Evolutionary conservation across 2,888 invertebrate species (phyloP).

Genomic region (Esperia sulphurella): DNA sequence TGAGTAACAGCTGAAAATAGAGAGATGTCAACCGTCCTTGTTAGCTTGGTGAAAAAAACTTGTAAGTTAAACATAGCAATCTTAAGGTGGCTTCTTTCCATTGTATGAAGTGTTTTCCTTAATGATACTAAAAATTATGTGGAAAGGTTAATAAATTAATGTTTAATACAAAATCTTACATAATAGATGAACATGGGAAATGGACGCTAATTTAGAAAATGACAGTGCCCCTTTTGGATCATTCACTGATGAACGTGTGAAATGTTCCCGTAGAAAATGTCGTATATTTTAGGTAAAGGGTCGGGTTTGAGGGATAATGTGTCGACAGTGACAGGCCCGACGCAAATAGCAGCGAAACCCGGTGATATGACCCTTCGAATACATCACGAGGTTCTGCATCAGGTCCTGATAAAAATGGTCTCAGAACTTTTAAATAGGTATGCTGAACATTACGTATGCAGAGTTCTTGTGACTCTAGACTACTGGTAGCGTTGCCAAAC

Average conservation of each 20-base stretch:
- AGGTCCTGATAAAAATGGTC: not conserved
- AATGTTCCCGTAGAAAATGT: conserved; percentile 38
- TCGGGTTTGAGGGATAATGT: conserved; percentile 51
- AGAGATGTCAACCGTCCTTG: too few relatives aligned
- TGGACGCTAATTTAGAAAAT: conserved; percentile 15
- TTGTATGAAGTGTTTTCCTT: too few relatives aligned
- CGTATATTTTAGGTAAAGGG: conserved; percentile 46
- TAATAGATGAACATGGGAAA: conserved; percentile 5
- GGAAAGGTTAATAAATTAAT: too few relatives aligned
- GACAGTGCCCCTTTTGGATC: conserved; percentile 21
- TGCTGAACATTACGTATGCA: too few relatives aligned
- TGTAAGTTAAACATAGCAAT: too few relatives aligned
- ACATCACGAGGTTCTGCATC: conserved; percentile 3
- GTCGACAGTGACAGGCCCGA: conserved; percentile 37
- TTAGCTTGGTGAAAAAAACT: too few relatives aligned
- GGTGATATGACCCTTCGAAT: conserved; percentile 33
- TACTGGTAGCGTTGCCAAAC: too few relatives aligned
- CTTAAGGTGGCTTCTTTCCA: too few relatives aligned
- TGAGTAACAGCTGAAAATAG: too few relatives aligned
- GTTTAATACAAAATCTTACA: conserved; percentile 4
- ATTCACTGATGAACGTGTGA: conserved; percentile 36
- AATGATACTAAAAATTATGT: too few relatives aligned
- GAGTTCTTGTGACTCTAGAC: too few relatives aligned
- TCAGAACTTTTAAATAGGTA: conserved; percentile 7
- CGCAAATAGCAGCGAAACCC: conserved; percentile 46